A percentile compares a stretch with the other conserved stretches of the same genome.
Evolutionary conservation across 2,888 invertebrate species (phyloP).

Genomic region (Doris montereyensis): DNA sequence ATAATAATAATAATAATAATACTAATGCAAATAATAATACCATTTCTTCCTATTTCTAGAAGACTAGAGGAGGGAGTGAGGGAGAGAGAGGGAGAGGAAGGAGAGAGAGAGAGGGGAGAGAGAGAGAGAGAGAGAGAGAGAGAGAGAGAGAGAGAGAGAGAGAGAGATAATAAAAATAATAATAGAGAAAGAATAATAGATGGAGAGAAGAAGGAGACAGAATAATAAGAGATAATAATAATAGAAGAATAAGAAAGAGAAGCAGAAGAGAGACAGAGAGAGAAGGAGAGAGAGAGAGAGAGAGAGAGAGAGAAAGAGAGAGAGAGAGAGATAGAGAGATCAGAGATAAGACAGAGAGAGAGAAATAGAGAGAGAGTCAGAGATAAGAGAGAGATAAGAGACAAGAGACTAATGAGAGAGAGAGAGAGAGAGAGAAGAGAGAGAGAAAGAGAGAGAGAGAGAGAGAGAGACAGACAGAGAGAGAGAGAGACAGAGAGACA

Average conservation of each 20-base stretch:
- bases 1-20: too few species aligned
- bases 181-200: background rate
- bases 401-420: background rate
- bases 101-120: background rate
- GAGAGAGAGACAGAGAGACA: conserved; percentile 35
- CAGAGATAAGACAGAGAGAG: background rate
- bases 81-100: background rate
- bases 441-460: conserved; percentile 31
- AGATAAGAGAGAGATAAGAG: conserved; percentile 15
- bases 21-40: too few species aligned
- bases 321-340: conserved; percentile 16
- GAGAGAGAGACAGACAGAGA: conserved; percentile 35
- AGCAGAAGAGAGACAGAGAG: conserved; percentile 12
- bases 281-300: conserved; percentile 23
- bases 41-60: background rate
- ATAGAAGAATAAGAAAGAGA: too few species aligned
- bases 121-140: background rate
- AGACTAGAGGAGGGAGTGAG: background rate
- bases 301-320: conserved; percentile 31
- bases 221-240: too few species aligned
- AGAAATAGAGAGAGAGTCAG: conserved; percentile 26
- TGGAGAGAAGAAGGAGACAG: background rate
- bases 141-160: background rate
- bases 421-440: background rate
- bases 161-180: too few species aligned